Base-by-base conservation (phyloP, 2,888 invertebrate genomes). In the Melinaea marsaeus region DNA sequence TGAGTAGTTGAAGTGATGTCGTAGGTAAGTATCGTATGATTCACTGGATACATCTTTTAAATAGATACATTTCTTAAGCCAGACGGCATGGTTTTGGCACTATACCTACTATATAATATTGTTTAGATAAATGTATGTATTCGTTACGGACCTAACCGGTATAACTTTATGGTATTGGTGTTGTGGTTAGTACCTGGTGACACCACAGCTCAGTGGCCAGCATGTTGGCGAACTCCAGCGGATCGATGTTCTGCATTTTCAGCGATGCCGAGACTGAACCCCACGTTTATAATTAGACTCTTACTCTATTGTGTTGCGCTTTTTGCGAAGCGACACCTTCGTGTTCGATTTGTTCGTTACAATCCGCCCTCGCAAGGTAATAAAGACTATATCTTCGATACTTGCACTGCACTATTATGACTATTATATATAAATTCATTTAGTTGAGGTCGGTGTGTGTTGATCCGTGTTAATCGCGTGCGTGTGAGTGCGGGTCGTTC, bases 161-260 rank as follows among this genome's bases (percentile, higher is more conserved):
- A 22, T 35, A 22, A 48, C 56, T 60, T 62, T 55, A 42, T 58
- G 46, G 22, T 13, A 13, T 45, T 22, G 57, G 55, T 9, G 42
- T 11, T 42, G 11, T 37, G 7, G 7, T 9, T 9, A 42, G 42
- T 94, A 95, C 95, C 94, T 96, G 95, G 89, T 95, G 95, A 91
- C 95, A 95, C 92, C 95, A 94, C 84, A 94, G 91, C 93, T 96
- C 96, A 84, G 94, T 95, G 81, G 95, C 95, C 80, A 96, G 93
- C 89, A 95, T 95, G 90, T 94, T 95, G 78, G 95, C 95, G 84
- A 96, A 95, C 92, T 96, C 96, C 91, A 94, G 93, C 83, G 95
- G 94, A 92, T 96, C 95, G 92, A 95, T 94, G 83, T 88, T 88
- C 86, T 90, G 88, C 88, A 88, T 87, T 22, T 75, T 80, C 81